Evolutionary conservation across 2,113 vertebrate species (phyloP).

Genomic region (Lynx canadensis): DNA sequence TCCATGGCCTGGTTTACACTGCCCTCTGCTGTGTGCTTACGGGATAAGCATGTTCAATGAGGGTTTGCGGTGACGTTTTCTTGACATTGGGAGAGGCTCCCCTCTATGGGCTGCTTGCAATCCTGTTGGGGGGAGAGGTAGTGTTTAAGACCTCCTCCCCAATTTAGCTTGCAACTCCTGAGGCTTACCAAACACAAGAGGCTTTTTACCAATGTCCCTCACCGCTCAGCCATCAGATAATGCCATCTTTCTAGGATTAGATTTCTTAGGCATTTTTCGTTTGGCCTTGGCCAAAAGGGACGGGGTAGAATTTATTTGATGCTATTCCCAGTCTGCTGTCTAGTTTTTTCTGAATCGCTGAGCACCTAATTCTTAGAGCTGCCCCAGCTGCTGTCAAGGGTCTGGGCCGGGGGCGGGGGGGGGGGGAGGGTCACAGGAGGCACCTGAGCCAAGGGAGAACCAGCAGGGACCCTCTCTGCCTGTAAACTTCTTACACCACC

Average conservation of each 20-base stretch:
- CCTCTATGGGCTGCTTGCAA: neutral
- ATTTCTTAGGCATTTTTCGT: neutral
- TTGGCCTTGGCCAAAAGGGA: neutral
- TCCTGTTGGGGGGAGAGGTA: neutral
- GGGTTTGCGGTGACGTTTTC: constrained; percentile 14
- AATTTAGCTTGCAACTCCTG: neutral
- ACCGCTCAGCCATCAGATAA: neutral
- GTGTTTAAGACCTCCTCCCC: neutral
- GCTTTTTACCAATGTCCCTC: neutral
- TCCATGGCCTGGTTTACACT: constrained; percentile 56
- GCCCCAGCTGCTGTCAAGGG: neutral
- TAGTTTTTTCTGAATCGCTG: neutral
- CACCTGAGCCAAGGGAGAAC: neutral
- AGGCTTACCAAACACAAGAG: neutral
- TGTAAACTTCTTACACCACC: neutral
- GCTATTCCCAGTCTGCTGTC: neutral
- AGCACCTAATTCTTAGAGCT: neutral
- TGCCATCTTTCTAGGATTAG: neutral
- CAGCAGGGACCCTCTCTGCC: neutral
- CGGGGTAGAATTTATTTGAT: neutral
- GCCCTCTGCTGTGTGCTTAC: constrained; percentile 60
- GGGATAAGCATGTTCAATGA: neutral
- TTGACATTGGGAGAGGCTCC: constrained; percentile 19
- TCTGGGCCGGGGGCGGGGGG: neutral
- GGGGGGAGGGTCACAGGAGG: neutral